Conservation (phyloP, 2,888 invertebrate species). For the Seira sanloemensis region DNA sequence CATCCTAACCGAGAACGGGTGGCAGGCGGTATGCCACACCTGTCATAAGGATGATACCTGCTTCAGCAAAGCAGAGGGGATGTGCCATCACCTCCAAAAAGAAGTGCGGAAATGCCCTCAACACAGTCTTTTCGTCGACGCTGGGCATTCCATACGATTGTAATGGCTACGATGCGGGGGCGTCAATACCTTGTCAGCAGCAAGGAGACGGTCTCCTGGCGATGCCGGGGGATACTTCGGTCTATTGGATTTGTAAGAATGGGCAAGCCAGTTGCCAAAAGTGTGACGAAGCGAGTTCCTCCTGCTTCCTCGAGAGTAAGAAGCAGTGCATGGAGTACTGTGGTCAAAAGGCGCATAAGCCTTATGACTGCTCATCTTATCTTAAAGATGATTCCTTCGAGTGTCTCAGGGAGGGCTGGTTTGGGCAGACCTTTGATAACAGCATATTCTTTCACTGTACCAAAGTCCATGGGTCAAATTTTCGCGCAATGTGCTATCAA, state of each 20-base stretch:
- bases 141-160: not conserved
- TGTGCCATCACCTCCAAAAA: not conserved
- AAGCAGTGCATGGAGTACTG: slow-evolving; percentile 20
- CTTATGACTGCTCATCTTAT: not conserved
- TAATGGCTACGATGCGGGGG: not conserved
- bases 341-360: not conserved
- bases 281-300: not conserved
- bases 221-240: not conserved
- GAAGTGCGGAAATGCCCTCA: not conserved
- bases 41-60: not conserved
- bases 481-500: not conserved
- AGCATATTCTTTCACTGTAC: slow-evolving; percentile 7
- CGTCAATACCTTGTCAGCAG: not conserved
- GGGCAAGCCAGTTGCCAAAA: not conserved
- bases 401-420: not conserved
- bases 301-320: not conserved
- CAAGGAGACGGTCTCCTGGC: not conserved
- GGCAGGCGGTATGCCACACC: not conserved
- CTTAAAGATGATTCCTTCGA: not conserved
- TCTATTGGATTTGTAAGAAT: not conserved
- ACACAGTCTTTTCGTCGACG: not conserved
- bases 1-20: not conserved
- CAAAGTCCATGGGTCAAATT: not conserved
- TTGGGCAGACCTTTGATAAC: not conserved
- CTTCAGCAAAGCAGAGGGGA: not conserved